Evolutionary conservation across 1,140 invertebrate genomes (phyloP).

Genomic region (Mamestra configurata): DNA sequence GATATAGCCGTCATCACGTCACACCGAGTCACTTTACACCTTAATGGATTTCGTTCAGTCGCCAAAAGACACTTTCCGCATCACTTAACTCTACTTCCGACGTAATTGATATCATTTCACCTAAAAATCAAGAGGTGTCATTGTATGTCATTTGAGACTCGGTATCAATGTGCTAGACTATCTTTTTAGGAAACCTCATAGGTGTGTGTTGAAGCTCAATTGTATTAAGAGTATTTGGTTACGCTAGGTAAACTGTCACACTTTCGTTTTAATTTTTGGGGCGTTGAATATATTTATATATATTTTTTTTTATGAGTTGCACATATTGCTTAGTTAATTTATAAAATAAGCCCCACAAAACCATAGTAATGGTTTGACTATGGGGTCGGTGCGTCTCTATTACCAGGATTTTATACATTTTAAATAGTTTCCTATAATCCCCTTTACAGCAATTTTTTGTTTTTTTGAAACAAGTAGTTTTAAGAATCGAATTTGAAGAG

Average conservation of each 20-base stretch:
- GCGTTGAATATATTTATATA: too few species aligned
- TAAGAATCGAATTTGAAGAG: too few species aligned
- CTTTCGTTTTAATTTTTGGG: neutral
- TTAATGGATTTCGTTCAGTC: slow-evolving; percentile 74
- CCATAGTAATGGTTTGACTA: too few species aligned
- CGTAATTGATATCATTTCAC: slow-evolving; percentile 80
- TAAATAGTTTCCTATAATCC: too few species aligned
- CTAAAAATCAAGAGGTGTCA: slow-evolving; percentile 75
- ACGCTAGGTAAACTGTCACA: neutral
- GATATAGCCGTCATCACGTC: slow-evolving; percentile 65
- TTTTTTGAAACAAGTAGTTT: too few species aligned
- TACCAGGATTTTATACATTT: too few species aligned
- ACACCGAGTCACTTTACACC: slow-evolving; percentile 74
- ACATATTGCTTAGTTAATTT: too few species aligned
- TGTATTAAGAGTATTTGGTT: slow-evolving; percentile 35
- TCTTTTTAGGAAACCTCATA: slow-evolving; percentile 64
- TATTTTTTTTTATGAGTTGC: too few species aligned
- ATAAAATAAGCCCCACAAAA: too few species aligned
- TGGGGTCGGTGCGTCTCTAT: too few species aligned
- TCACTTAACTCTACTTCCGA: slow-evolving; percentile 80
- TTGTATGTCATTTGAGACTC: slow-evolving; percentile 61
- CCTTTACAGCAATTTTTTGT: too few species aligned
- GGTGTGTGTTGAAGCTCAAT: slow-evolving; percentile 23
- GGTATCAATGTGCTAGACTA: slow-evolving; percentile 55
- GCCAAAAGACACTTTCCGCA: slow-evolving; percentile 78